Conservation (phyloP, 2,888 invertebrate genomes). For the Endotricha flammealis region DNA sequence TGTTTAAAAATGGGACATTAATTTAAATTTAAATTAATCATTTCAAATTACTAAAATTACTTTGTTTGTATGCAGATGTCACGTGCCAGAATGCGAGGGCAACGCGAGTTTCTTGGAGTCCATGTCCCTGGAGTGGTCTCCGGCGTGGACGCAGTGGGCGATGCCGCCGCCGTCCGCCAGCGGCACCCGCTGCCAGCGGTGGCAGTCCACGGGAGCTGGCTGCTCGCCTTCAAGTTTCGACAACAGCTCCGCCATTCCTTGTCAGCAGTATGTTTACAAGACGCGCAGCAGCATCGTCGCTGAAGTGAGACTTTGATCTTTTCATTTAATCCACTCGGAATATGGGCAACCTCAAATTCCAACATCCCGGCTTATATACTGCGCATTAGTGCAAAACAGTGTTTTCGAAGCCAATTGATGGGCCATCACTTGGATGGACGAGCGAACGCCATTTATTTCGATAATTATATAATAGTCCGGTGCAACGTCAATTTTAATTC, state of each 20-base stretch:
- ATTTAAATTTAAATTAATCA: too few relatives aligned
- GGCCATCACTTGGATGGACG: too few relatives aligned
- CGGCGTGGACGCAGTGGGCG: constrained; percentile 44
- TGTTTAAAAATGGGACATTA: too few relatives aligned
- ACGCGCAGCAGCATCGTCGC: constrained; percentile 69
- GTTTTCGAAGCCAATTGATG: too few relatives aligned
- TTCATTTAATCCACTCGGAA: too few relatives aligned
- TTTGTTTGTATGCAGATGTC: constrained; percentile 49
- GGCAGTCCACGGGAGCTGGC: constrained; percentile 25
- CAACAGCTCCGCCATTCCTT: constrained; percentile 40
- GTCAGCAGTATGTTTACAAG: constrained; percentile 68
- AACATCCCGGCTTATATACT: too few relatives aligned
- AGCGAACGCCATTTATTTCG: too few relatives aligned
- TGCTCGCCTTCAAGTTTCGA: constrained; percentile 56
- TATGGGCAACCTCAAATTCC: too few relatives aligned
- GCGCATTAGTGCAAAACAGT: too few relatives aligned
- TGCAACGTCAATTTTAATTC: too few relatives aligned
- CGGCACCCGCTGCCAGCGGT: constrained; percentile 37
- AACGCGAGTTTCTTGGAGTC: constrained; percentile 29
- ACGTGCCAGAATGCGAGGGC: constrained; percentile 73
- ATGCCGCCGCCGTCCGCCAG: constrained; percentile 25
- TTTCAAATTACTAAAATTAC: not conserved
- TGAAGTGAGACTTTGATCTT: constrained; percentile 64
- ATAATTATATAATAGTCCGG: too few relatives aligned
- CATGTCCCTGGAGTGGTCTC: constrained; percentile 31